Conservation (phyloP, 2,888 invertebrate genomes). For the Pandemis corylana region DNA sequence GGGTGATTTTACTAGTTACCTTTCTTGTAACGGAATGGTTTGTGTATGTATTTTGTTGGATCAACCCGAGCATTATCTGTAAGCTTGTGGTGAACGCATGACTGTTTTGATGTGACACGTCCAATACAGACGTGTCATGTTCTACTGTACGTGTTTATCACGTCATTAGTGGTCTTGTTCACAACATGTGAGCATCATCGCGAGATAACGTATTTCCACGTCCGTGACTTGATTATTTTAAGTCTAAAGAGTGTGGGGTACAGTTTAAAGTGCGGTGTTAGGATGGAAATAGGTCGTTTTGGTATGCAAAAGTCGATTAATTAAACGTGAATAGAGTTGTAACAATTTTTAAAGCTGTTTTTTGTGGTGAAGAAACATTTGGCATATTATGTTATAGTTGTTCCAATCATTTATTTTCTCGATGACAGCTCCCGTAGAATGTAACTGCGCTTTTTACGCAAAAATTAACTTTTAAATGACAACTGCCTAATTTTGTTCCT, state of each 20-base stretch:
- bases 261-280: neutral
- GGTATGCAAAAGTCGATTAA: neutral
- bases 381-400: neutral
- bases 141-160: conserved; percentile 28
- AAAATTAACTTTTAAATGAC: too few relatives aligned
- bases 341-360: neutral
- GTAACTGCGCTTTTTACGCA: too few relatives aligned
- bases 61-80: neutral
- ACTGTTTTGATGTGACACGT: conserved; percentile 32
- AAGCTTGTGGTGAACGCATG: conserved; percentile 7
- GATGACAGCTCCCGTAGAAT: too few relatives aligned
- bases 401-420: too few relatives aligned
- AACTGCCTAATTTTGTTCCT: too few relatives aligned
- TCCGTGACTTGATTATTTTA: neutral
- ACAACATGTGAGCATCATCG: neutral
- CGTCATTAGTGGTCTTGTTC: conserved; percentile 30
- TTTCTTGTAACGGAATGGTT: neutral
- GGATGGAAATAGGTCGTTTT: neutral
- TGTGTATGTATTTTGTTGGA: neutral
- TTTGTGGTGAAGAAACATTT: neutral
- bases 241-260: neutral
- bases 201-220: neutral
- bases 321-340: neutral
- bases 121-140: conserved; percentile 19
- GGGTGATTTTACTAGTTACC: neutral